Evolutionary conservation across 2,113 vertebrate species (phyloP).

Genomic region (Oriolus oriolus): DNA sequence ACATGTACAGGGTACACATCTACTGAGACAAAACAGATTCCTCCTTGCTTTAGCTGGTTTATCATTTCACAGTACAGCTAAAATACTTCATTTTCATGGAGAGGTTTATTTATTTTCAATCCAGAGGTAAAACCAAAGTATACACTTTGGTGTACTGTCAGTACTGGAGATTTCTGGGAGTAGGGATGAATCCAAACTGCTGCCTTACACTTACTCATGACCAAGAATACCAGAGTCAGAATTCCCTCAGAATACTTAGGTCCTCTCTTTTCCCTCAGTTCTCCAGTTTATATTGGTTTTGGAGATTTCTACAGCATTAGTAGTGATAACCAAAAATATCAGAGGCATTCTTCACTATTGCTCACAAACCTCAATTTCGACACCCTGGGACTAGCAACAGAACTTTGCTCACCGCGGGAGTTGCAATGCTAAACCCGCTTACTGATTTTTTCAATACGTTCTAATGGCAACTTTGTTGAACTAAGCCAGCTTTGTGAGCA

Average conservation of each 20-base stretch:
- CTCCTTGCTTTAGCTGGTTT: background rate
- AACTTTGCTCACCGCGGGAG: background rate
- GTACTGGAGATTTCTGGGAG: background rate
- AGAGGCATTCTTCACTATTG: background rate
- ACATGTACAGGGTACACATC: background rate
- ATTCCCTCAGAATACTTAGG: background rate
- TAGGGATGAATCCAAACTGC: background rate
- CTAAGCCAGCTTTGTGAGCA: background rate
- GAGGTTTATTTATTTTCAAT: background rate
- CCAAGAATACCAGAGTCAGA: background rate
- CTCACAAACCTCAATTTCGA: background rate
- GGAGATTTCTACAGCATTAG: background rate
- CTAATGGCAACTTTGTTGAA: background rate
- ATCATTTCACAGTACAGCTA: background rate
- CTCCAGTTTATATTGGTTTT: background rate
- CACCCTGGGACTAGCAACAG: background rate
- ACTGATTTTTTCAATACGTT: background rate
- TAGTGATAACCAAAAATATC: background rate
- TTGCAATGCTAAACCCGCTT: background rate
- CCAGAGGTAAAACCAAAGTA: background rate
- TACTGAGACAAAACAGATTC: background rate
- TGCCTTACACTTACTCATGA: background rate
- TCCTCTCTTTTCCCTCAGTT: background rate
- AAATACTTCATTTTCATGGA: background rate
- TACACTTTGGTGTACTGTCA: background rate